Base-by-base conservation (phyloP, 2,888 invertebrate species). In the Brenthis daphne region DNA sequence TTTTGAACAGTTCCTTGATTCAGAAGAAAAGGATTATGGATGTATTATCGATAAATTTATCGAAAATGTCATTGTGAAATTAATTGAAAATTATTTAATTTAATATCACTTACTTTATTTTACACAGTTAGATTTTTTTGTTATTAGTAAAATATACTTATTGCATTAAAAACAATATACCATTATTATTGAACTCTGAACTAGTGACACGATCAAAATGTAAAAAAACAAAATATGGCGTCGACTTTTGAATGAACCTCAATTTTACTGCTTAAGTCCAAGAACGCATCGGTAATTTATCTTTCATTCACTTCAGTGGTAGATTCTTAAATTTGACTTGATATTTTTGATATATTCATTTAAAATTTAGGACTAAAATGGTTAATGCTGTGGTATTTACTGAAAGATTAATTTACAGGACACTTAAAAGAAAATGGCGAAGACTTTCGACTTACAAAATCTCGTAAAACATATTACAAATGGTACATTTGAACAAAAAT, bases 401-500 rank as follows among this genome's bases (percentile, higher is more conserved):
- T 50, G 57, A n/a, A 51, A 58, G 47, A 56, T 14, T 54, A 51
- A 48, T 73, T 72, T 74, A 70, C 51, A 61, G 60, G n/a, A 67
- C 56, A 43, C 8, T 4, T 14, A 20, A 64, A 24, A 66, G 67
- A 71, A 74, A 66, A 88, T 89, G 90, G 84, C 81, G 64, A 77
- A 77, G 67, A 69, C 69, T 63, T 57, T 85, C 72, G 84, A 87
- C 74, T 51, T 86, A 67, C 86, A 85, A 75, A 74, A 82, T 70
- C 78, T 92, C 29, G 73, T 92, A 63, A 86, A 87, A 79, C 85
- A 87, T 70, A 77, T 92, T 50, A 82, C 85, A 48, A 86, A 90
- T 77, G 89, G 88, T 14, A 84, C 85, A 47, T 76, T 91, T 16
- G 81, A 76, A 5, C 81, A 85, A 64, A 84, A 82, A 67, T 76